Percentiles rank a stretch among this genome's conserved stretches.
phyloP scores from a whole-genome alignment of 2,888 invertebrate genomes.

The Apodemia zela region DNA sequence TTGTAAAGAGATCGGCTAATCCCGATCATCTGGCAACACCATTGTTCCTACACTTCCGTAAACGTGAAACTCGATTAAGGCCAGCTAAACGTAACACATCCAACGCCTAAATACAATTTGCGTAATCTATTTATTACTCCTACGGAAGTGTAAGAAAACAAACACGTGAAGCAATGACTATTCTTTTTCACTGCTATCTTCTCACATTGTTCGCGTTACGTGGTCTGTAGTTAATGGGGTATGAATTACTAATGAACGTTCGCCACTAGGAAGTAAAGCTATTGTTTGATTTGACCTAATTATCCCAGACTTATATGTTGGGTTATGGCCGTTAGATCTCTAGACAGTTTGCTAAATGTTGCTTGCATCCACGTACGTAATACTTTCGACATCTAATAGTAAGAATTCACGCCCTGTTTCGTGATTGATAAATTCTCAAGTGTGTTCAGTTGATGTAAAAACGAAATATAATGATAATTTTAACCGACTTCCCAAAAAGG shows the following conservation, averaged over 20 bases:
- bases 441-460: no score
- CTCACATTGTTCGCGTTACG: constrained; percentile 71
- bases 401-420: no score
- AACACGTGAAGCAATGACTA: constrained; percentile 71
- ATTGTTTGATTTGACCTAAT: constrained; percentile 52
- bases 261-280: constrained; percentile 60
- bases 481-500: no score
- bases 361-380: neutral
- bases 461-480: no score
- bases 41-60: neutral
- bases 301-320: constrained; percentile 30
- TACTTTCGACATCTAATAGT: constrained; percentile 1
- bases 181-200: constrained; percentile 69
- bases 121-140: constrained; percentile 55
- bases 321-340: constrained; percentile 9
- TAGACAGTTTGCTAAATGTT: constrained; percentile 10
- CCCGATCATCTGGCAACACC: no score
- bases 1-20: no score
- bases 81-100: constrained; percentile 20
- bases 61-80: constrained; percentile 25
- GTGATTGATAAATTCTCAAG: no score
- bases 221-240: constrained; percentile 65
- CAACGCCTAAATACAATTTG: constrained; percentile 31
- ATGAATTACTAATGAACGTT: constrained; percentile 66
- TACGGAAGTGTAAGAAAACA: constrained; percentile 55